phyloP scores from a whole-genome alignment of 1,140 invertebrate genomes.

The Ceratosolen fusciceps region DNA sequence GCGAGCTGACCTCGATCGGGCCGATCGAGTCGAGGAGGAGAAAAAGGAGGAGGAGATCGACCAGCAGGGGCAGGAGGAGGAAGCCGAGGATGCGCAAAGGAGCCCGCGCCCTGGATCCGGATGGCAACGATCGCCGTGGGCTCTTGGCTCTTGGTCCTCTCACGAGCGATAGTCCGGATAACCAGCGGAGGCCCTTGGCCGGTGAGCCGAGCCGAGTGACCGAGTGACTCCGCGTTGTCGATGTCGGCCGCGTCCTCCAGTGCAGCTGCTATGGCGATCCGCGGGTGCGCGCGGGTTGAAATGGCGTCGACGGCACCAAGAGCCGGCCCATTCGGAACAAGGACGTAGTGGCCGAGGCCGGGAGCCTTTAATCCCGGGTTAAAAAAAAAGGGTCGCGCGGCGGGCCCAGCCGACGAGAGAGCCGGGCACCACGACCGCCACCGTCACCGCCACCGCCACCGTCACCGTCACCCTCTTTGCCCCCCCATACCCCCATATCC shows the following conservation, averaged over 20 bases:
- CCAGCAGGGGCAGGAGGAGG: neutral
- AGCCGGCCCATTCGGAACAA: neutral
- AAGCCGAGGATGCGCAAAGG: constrained; percentile 22
- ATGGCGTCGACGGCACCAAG: neutral
- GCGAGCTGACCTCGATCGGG: constrained; percentile 7
- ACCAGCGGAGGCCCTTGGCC: neutral
- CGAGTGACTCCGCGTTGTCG: neutral
- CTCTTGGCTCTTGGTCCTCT: neutral
- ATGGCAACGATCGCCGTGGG: neutral
- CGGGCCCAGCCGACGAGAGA: no score
- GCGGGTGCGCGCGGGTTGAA: neutral
- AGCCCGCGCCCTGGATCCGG: neutral
- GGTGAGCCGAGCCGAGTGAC: neutral
- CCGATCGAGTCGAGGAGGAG: neutral
- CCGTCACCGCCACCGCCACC: neutral
- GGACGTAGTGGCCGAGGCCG: neutral
- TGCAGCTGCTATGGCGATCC: constrained; percentile 6
- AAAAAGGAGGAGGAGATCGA: neutral
- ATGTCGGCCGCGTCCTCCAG: neutral
- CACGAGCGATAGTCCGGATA: no score
- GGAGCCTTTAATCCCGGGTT: neutral
- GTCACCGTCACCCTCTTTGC: neutral
- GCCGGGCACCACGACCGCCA: neutral
- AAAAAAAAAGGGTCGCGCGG: neutral
- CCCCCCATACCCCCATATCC: neutral